Conservation (phyloP, 2,888 invertebrate species). For the Bhutanitis thaidina region DNA sequence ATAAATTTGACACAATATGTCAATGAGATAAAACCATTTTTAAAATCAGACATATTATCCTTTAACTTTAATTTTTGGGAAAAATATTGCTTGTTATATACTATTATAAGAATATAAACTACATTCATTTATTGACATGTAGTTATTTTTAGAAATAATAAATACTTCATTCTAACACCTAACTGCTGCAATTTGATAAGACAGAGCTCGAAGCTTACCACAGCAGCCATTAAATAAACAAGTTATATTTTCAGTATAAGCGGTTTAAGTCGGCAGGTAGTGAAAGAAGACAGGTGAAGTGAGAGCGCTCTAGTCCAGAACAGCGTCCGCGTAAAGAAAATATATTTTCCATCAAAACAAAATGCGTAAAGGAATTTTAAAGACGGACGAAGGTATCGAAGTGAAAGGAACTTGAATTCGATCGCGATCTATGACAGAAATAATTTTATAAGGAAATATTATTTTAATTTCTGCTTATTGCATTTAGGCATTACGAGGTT, state of each 20-base stretch:
- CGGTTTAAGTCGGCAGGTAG: constrained; percentile 27
- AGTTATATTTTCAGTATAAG: constrained; percentile 47
- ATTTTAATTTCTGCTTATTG: neutral
- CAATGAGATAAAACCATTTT: no score
- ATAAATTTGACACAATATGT: no score
- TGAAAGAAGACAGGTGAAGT: constrained; percentile 44
- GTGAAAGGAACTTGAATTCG: neutral
- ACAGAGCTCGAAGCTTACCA: constrained; percentile 38
- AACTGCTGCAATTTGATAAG: constrained; percentile 41
- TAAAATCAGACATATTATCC: no score
- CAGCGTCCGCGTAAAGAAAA: constrained; percentile 21
- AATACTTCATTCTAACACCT: constrained; percentile 34
- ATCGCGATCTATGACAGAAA: neutral
- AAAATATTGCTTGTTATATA: no score
- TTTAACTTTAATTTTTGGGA: no score
- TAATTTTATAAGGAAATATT: neutral
- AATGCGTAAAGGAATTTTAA: constrained; percentile 11
- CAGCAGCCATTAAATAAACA: constrained; percentile 42
- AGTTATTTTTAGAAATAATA: neutral
- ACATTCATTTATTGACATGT: no score
- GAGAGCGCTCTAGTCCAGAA: constrained; percentile 30
- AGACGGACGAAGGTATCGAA: neutral
- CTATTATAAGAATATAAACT: no score
- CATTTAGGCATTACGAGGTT: no score
- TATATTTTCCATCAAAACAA: constrained; percentile 17